Base-by-base conservation (phyloP, 2,797 vertebrate species). In the Euthynnus affinis region DNA sequence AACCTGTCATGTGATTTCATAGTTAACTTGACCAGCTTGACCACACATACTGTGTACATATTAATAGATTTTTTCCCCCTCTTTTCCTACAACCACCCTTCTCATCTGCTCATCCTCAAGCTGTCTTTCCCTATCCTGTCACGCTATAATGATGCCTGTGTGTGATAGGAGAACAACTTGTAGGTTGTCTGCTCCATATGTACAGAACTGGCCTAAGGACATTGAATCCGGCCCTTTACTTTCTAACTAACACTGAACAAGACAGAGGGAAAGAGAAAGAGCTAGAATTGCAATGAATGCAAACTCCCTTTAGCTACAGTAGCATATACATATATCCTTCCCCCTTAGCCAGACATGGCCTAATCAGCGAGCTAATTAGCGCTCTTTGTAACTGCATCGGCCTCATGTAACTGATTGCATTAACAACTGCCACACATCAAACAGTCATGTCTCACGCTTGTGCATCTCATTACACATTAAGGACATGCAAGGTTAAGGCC, bases 331-430 rank as follows among this genome's bases (percentile, higher is more conserved):
- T 80, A 82, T 85, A 87, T 85, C 68, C 78, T 76, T 75, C 71
- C 80, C 88, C 82, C 80, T 86, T 76, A 91, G 83, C 90, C 71
- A 89, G 82, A 86, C 84, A 66, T 80, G 84, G 83, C 81, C 89
- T 92, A 91, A 93, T 93, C 93, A 91, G 80, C 37, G 10, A 58
- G 86, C 80, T 92, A 92, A 93, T 93, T 93, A 94, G 84, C 74
- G 9, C 73, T 89, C 79, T 84, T 84, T 91, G 83, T 90, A 90
- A 89, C 72, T 76, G 71, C 69, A 61, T 85, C 69, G 65, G 80
- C 85, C 67, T 87, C 87, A 60, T 89, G 83, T 92, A 90, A 92
- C 88, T 93, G 91, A 92, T 92, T 91, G 87, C 88, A 87, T 93
- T 89, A 94, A 93, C 89, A 90, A 87, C 85, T 86, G 83, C 82